Evolutionary conservation across 2,113 vertebrate species (phyloP), one percentile per base, ranked within the genome.

Genomic region (Apodemus speciosus): DNA sequence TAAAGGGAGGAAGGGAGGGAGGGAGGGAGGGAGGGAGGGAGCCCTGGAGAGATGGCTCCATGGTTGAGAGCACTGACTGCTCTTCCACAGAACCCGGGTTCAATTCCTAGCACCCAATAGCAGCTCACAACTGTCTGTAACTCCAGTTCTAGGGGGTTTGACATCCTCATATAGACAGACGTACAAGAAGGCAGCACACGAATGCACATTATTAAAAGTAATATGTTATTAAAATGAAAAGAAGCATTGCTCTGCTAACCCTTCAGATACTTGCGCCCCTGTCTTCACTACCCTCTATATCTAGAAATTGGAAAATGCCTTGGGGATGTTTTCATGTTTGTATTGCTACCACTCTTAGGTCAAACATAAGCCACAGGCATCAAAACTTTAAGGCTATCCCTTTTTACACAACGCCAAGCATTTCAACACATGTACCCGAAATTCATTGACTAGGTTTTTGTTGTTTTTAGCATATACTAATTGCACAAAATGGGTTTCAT

Each of bases 191-290:
- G 20, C n/a, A 71, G 40, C 8, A 71, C n/a, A 71, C 20, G 9
- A 40, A 71, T 71, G n/a, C 20, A 71, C 18, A 71, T 20, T 4
- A 18, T 53, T 20, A n/a, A 38, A 38, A 38, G 16, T 38, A 71
- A 38, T n/a, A n/a, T 38, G 38, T 71, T 71, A 21, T 16, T 38
- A 71, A 21, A 69, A 20, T 66, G 35, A 69, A 38, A 71, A 71
- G 68, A 58, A 93, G 93, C 91, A 90, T 56, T 84, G n/a, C 18
- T 88, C 13, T 75, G 49, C 77, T 68, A n/a, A 87, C 51, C 85
- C 71, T 93, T 89, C 71, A 89, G 92, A 94, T 89, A 73, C 20
- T 58, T 89, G 30, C 10, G 88, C 60, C 38, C 64, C 75, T 87
- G 79, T n/a, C 4, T 21, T 91, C 58, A 80, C 69, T 92, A 88